phyloP scores from a whole-genome alignment of 2,888 invertebrate species.

The Tortrix viridana region DNA sequence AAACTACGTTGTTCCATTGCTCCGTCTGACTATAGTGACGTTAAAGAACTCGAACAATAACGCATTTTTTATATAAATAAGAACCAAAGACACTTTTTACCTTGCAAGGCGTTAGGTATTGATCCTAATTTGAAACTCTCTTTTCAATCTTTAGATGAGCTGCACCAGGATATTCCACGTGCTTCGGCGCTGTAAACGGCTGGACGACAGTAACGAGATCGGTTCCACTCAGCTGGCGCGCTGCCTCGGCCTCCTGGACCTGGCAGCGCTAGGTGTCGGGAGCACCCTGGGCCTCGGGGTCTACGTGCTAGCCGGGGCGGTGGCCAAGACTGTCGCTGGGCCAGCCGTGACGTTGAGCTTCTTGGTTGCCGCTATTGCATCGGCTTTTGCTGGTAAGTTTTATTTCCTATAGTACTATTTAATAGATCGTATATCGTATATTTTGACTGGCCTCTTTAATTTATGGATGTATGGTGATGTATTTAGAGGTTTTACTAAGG shows the following conservation, averaged over 20 bases:
- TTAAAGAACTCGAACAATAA: too few relatives aligned
- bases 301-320: constrained; percentile 96
- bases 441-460: too few relatives aligned
- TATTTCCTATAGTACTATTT: background rate
- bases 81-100: too few relatives aligned
- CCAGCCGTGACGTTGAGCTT: constrained; percentile 96
- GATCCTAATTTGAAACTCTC: background rate
- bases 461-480: too few relatives aligned
- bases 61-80: too few relatives aligned
- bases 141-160: constrained; percentile 61
- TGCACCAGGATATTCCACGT: constrained; percentile 60
- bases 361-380: constrained; percentile 95
- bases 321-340: constrained; percentile 93
- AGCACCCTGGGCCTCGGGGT: constrained; percentile 96
- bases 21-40: too few relatives aligned
- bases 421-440: background rate
- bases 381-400: constrained; percentile 92
- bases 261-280: constrained; percentile 94
- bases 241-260: constrained; percentile 91
- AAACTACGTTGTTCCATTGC: too few relatives aligned
- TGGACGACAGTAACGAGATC: constrained; percentile 63
- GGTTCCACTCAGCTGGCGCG: constrained; percentile 79
- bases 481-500: too few relatives aligned
- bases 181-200: constrained; percentile 78
- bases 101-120: too few relatives aligned